phyloP scores from a whole-genome alignment of 2,888 invertebrate species.

The Drosophila macrospina region DNA sequence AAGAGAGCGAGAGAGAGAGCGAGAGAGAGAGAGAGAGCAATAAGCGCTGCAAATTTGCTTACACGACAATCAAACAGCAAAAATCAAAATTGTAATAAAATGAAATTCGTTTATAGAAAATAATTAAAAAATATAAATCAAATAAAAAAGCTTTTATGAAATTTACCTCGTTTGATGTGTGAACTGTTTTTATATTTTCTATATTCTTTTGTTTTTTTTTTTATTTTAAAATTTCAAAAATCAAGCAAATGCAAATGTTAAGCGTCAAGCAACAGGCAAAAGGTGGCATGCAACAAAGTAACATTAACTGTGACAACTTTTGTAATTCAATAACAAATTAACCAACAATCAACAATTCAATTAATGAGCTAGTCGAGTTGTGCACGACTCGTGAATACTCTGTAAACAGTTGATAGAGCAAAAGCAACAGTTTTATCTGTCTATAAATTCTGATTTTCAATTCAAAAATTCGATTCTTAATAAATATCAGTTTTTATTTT shows the following conservation, averaged over 20 bases:
- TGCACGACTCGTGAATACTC: conserved; percentile 2
- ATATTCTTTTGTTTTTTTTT: background rate
- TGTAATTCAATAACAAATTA: conserved; percentile 1
- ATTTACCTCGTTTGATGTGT: conserved; percentile 50
- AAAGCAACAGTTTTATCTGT: background rate
- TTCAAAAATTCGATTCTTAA: too few relatives aligned
- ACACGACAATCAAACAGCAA: conserved; percentile 7
- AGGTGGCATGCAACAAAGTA: conserved; percentile 22
- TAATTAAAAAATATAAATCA: background rate
- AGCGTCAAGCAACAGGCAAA: conserved; percentile 23
- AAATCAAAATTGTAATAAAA: conserved; percentile 8
- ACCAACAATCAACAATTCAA: conserved; percentile 2
- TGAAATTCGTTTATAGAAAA: background rate
- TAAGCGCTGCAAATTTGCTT: conserved; percentile 4
- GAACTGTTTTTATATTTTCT: conserved; percentile 23
- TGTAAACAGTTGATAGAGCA: background rate
- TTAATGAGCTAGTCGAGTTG: background rate
- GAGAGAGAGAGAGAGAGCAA: conserved; percentile 1
- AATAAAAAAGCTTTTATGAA: conserved; percentile 11
- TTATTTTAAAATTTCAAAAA: conserved; percentile 1
- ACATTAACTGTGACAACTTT: conserved; percentile 8
- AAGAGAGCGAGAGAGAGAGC: conserved; percentile 1
- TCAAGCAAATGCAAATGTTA: conserved; percentile 18
- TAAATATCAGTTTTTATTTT: too few relatives aligned
- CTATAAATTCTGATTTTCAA: background rate